Evolutionary conservation across 2,888 invertebrate genomes (phyloP), one percentile per base, ranked within the genome.

Genomic region (Embidobia sp.): DNA sequence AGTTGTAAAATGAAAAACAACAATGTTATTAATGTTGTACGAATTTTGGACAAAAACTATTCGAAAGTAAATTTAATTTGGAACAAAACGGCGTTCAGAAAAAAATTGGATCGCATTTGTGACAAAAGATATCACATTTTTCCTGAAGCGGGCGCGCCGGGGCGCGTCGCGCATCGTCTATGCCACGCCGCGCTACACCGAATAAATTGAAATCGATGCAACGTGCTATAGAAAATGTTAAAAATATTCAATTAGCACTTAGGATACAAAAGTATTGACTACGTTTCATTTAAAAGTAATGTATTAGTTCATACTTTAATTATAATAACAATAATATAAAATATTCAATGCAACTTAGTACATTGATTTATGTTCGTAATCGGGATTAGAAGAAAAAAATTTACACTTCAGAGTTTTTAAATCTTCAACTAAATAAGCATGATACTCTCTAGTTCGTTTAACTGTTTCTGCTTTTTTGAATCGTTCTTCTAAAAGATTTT

Each of bases 1-100:
- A 40, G 18, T 40, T 44, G 48, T 29, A 48, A 48, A 48, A 48
- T 48, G n/a, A 29, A 29, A 48, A 48, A 48, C 29, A 48, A 29
- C 8, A n/a, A 48, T 11, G 22, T 44, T 29, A 29, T 48, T 48
- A 48, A 48, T 29, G 16, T 46, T 16, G 26, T 26, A 26, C 44
- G 26, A 46, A 46, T 6, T n/a, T 46, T 8, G 26, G 44, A 46
- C 18, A 46, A 46, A 46, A 46, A 13, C 26, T 26, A 26, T 46
- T 26, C 5, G 4, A 22, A 46, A 46, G 44, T 26, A 46, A 46
- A 46, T 46, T 22, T 46, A 46, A 46, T 46, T 46, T 26, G 6
- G 5, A 46, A 46, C 16, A 18, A 40, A 40, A 40, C 1, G 11
- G n/a, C 40, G 40, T 40, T 40, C 8, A 40, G 19, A 40, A 40